Evolutionary conservation across 2,888 invertebrate species (phyloP).

Genomic region (Dolichopus griseipennis): DNA sequence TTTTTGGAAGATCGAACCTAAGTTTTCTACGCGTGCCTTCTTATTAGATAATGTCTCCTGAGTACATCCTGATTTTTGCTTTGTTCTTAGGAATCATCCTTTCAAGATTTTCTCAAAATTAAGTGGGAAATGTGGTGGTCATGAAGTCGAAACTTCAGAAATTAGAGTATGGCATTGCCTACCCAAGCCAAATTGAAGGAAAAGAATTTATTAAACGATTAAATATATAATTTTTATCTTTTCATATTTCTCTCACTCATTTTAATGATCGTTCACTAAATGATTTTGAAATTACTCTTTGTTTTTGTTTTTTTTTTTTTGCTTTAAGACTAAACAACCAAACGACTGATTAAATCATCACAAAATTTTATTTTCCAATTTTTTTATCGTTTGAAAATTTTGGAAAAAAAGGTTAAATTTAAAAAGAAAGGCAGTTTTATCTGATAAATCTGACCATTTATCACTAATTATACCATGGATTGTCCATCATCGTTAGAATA

Average conservation of each 20-base stretch:
- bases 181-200: neutral
- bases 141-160: too few relatives aligned
- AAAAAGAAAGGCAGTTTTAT: neutral
- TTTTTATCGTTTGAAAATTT: neutral
- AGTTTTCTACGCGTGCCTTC: too few relatives aligned
- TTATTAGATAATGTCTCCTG: too few relatives aligned
- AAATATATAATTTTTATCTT: neutral
- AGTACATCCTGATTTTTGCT: too few relatives aligned
- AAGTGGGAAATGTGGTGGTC: too few relatives aligned
- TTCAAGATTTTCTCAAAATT: too few relatives aligned
- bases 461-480: neutral
- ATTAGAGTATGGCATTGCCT: too few relatives aligned
- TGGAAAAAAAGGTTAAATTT: neutral
- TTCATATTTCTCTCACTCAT: neutral
- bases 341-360: neutral
- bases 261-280: neutral
- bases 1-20: too few relatives aligned
- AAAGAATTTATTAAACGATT: neutral
- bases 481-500: neutral
- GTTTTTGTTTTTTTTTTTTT: too few relatives aligned
- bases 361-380: neutral
- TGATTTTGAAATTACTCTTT: neutral
- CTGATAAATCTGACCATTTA: conserved; percentile 1
- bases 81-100: too few relatives aligned
- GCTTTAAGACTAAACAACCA: neutral